phyloP scores from a whole-genome alignment of 2,113 vertebrate species.

The Balaenoptera acutorostrata region DNA sequence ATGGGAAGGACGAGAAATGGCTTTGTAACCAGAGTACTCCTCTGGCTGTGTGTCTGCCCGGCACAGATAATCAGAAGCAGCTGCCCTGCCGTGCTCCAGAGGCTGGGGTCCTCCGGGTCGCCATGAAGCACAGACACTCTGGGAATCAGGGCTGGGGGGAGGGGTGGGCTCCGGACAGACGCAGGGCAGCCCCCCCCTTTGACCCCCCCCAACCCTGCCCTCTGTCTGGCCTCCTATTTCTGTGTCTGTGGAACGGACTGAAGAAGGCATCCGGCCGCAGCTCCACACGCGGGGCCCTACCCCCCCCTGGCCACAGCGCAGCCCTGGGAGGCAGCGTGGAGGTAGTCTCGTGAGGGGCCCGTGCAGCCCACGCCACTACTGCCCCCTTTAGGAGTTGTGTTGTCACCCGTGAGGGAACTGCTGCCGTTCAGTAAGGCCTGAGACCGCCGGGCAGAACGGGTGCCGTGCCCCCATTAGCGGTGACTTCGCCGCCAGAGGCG shows the following conservation, averaged over 20 bases:
- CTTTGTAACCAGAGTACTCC: not conserved
- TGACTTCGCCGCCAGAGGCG: not conserved
- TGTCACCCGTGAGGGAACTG: slow-evolving; percentile 47
- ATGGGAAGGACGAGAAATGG: not conserved
- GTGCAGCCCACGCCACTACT: not conserved
- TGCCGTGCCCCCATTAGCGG: slow-evolving; percentile 33
- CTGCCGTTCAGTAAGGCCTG: slow-evolving; percentile 20
- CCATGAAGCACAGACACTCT: not conserved
- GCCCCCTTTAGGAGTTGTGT: not conserved
- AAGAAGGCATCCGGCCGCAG: not conserved
- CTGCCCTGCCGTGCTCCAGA: not conserved
- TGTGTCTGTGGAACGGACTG: not conserved
- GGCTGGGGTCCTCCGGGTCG: slow-evolving; percentile 32
- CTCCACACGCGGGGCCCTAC: not conserved
- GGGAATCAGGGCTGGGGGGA: not conserved
- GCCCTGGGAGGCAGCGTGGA: not conserved
- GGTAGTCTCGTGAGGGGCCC: not conserved
- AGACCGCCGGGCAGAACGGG: not conserved
- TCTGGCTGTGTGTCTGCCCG: not conserved
- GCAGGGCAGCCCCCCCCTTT: not conserved
- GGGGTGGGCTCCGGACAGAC: not conserved
- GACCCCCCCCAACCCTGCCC: not conserved
- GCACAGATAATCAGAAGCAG: slow-evolving; percentile 47
- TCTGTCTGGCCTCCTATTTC: not conserved
- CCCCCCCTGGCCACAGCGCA: not conserved